Evolutionary conservation across 1,140 invertebrate genomes (phyloP), one percentile per base, ranked within the genome.

Genomic region (Sinonovacula constricta): DNA sequence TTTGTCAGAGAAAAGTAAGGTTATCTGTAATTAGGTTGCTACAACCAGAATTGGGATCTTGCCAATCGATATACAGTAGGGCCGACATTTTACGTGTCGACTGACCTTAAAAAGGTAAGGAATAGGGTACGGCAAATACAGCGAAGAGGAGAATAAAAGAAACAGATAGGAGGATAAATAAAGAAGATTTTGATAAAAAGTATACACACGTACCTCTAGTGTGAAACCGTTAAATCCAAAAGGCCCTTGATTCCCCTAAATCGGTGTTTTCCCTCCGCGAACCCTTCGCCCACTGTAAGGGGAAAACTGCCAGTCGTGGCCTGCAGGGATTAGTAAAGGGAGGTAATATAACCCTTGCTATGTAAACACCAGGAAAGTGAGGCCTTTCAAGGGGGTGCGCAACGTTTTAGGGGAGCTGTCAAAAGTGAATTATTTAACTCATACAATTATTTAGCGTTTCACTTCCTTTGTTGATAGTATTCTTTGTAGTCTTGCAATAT

Each of bases 291-390:
- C 62, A 28, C 36, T 22, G 26, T 51, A 28, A n/a, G n/a, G 72
- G 72, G 62, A 65, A 53, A 66, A 45, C 33, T 67, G 62, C 72
- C 54, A 66, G 72, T 76, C 65, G 45, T 53, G 59, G 72, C 72
- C 72, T 76, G 72, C 72, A 76, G 72, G 72, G 72, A 76, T 76
- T 76, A 65, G 18, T 26, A 33, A 76, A 59, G 72, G 72, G 72
- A 76, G 72, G 63, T 76, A 76, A 76, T 76, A 57, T 67, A 76
- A 66, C 72, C 72, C 72, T 76, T 76, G 67, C 62, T 76, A 76
- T 31, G 63, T 67, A 76, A 76, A 76, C 63, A 76, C 31, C 62
- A 36, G 39, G 39, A 10, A 45, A 45, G 18, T 10, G 39, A 45
- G 39, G 39, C 39, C 39, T 18, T 45, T 45, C 7, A n/a, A n/a